Conservation (phyloP, 2,113 vertebrate species). For the Edolisoma coerulescens region DNA sequence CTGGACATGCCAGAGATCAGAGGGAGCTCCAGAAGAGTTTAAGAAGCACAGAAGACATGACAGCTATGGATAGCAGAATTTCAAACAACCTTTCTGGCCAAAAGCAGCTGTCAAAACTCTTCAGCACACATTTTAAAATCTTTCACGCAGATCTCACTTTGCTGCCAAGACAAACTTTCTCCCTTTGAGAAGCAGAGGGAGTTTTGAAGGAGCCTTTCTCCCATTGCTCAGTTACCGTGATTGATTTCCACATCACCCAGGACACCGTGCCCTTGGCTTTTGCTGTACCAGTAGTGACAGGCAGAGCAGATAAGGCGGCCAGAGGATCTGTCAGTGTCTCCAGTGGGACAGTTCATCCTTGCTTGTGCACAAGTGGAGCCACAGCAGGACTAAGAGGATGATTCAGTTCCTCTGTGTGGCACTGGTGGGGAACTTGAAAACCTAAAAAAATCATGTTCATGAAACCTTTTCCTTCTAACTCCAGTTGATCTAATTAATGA, state of each 20-base stretch:
- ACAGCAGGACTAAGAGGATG: background rate
- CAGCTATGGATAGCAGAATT: background rate
- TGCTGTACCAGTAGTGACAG: background rate
- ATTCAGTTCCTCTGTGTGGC: background rate
- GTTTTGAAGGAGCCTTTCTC: background rate
- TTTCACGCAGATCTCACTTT: background rate
- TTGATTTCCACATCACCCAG: background rate
- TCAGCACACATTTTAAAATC: background rate
- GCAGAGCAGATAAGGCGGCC: background rate
- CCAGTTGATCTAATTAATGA: background rate
- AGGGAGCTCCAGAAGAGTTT: background rate
- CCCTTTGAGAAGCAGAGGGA: background rate
- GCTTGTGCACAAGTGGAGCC: background rate
- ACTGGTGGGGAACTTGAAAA: background rate
- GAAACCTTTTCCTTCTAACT: background rate
- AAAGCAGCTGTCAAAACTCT: slow-evolving; percentile 1
- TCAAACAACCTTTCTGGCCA: background rate
- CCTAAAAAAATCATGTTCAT: background rate
- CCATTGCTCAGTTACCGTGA: background rate
- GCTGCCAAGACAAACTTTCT: slow-evolving; percentile 25
- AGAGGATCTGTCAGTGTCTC: background rate
- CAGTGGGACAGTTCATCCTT: background rate
- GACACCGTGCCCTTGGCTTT: background rate
- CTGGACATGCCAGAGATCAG: background rate
- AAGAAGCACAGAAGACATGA: background rate